Base-by-base conservation (phyloP, 2,797 vertebrate species). In the Synaphobranchus kaupii region DNA sequence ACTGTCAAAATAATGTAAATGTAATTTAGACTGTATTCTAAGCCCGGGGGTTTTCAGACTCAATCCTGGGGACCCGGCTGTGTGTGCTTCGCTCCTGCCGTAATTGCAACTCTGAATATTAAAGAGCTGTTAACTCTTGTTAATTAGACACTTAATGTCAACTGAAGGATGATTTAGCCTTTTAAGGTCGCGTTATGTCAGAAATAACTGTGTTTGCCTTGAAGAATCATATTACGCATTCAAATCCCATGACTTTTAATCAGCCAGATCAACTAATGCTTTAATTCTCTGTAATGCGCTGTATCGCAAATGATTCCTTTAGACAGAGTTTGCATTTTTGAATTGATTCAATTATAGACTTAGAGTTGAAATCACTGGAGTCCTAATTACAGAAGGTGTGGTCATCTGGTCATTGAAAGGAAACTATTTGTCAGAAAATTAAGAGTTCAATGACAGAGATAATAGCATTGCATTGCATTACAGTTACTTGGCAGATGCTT, bases 61-160 rank as follows among this genome's bases (percentile, higher is more conserved):
- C n/a, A 25, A 68, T 68, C 56, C 63, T 28, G n/a, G 25, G 63
- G 63, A 28, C 63, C 39, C n/a, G 25, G 20, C n/a, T 68, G n/a
- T 28, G 63, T 9, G 1, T 8, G 63, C 63, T 68, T 68, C n/a
- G 7, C 12, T 68, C 63, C n/a, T 28, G 7, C 25, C 25, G 7
- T 68, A 68, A 68, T 68, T 68, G 63, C 63, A 68, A 28, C 63
- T 28, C 63, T 68, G 63, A 68, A 68, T 68, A 68, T 68, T 68
- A 68, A 68, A 28, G 63, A 68, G 63, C n/a, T 28, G 63, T 68
- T 68, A 68, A 68, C 25, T n/a, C n/a, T n/a, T 68, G 25, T 28
- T 68, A 68, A 68, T 68, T 68, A 68, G 63, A 28, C 63, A n/a
- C 63, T 28, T 68, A 28, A 68, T 28, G 63, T 68, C 63, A 68